Percentiles rank a stretch among this genome's conserved stretches.
phyloP scores from a whole-genome alignment of 2,797 vertebrate genomes.

The Lycodopsis pacificus region DNA sequence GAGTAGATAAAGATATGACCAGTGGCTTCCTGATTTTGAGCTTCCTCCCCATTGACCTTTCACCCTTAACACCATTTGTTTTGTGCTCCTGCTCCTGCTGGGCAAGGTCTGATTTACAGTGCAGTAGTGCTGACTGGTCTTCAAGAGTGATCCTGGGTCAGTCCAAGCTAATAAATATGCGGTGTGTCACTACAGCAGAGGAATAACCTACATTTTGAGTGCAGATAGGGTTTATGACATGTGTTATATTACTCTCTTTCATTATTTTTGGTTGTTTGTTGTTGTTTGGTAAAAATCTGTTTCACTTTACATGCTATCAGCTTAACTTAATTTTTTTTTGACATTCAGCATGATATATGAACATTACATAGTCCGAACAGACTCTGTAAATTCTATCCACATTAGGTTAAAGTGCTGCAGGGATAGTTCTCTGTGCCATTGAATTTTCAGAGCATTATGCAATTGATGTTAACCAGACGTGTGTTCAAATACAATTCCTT shows the following conservation, averaged over 20 bases:
- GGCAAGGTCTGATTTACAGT: conserved; percentile 71
- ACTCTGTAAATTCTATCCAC: not conserved
- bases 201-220: not conserved
- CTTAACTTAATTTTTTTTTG: not conserved
- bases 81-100: conserved; percentile 58
- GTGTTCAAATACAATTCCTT: not conserved
- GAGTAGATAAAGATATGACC: conserved; percentile 47
- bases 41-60: conserved; percentile 68
- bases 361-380: too few relatives aligned
- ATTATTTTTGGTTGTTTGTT: not conserved
- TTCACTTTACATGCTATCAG: not conserved
- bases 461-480: not conserved
- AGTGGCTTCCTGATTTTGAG: conserved; percentile 50
- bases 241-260: not conserved
- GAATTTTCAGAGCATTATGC: not conserved
- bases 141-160: conserved; percentile 69
- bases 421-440: not conserved
- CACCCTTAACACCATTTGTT: conserved; percentile 55
- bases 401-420: not conserved
- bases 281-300: not conserved
- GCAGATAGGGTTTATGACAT: not conserved
- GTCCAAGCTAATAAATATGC: conserved; percentile 63
- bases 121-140: conserved; percentile 65
- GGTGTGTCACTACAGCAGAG: conserved; percentile 17
- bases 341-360: not conserved